These are phyloP conservation scores for Volucella zonaria DNA, from an alignment of 2,888 invertebrate species.

Conservation along the genomic window DNA sequence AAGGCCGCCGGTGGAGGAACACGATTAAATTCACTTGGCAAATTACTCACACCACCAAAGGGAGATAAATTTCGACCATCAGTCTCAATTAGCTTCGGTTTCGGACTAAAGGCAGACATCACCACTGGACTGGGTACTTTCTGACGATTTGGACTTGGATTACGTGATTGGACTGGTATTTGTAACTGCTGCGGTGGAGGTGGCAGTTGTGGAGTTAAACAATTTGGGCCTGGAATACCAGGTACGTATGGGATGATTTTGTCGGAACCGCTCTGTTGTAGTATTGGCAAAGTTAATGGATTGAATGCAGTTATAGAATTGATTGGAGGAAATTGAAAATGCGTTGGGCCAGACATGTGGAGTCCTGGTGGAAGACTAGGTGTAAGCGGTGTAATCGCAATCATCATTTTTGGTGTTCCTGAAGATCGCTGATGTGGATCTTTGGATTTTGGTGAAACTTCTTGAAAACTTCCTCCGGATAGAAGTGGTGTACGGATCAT, in stretches of 20 bases:
- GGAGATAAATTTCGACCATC: conserved; percentile 78
- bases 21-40: conserved; percentile 80
- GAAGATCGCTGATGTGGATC: conserved; percentile 76
- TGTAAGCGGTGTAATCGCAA: conserved; percentile 84
- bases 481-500: conserved; percentile 92
- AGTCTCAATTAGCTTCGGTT: conserved; percentile 52
- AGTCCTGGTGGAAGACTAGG: conserved; percentile 84
- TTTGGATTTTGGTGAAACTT: conserved; percentile 78
- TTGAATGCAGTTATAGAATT: conserved; percentile 88
- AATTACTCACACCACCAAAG: conserved; percentile 80
- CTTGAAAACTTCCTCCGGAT: conserved; percentile 91
- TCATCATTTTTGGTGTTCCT: conserved; percentile 83
- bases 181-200: conserved; percentile 81
- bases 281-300: conserved; percentile 86
- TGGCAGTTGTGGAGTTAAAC: conserved; percentile 82
- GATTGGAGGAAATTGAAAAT: conserved; percentile 87
- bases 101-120: conserved; percentile 52
- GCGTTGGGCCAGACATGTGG: conserved; percentile 77
- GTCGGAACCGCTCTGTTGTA: conserved; percentile 85
- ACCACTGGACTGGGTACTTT: conserved; percentile 78
- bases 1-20: conserved; percentile 79
- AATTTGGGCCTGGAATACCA: conserved; percentile 92
- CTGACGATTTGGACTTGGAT: conserved; percentile 79
- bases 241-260: conserved; percentile 93
- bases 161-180: conserved; percentile 73